A percentile compares a stretch with the other conserved stretches of the same genome.
Conservation (phyloP, 2,797 vertebrate species). For the Ctenosaura bakeri region DNA sequence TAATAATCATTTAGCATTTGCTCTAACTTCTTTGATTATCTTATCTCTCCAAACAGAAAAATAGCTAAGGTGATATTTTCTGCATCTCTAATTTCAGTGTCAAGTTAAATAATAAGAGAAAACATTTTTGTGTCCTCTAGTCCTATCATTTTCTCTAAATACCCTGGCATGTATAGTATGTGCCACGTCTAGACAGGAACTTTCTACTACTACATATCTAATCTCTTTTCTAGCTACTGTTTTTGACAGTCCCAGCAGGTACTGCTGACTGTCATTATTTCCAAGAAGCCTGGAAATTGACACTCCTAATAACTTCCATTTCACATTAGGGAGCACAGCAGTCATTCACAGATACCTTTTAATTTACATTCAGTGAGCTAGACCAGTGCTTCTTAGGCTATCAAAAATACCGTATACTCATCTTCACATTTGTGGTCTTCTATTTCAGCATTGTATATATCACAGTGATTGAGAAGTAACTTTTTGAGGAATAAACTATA, state of each 20-base stretch:
- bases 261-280: not conserved
- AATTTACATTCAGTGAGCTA: not conserved
- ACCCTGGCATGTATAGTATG: conserved; percentile 3
- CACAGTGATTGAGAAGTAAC: not conserved
- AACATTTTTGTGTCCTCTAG: conserved; percentile 42
- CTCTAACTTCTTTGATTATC: conserved; percentile 30
- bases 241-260: not conserved
- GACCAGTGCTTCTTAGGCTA: too few relatives aligned
- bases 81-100: conserved; percentile 44
- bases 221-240: not conserved
- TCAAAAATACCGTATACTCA: not conserved
- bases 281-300: not conserved
- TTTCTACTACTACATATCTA: conserved; percentile 10
- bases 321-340: not conserved
- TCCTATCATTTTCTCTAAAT: conserved; percentile 40
- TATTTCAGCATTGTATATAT: not conserved
- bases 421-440: not conserved
- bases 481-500: not conserved
- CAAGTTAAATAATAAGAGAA: conserved; percentile 36
- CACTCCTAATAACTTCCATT: not conserved
- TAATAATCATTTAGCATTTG: conserved; percentile 45
- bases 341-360: not conserved
- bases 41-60: conserved; percentile 21
- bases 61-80: conserved; percentile 24
- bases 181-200: conserved; percentile 28